phyloP scores from a whole-genome alignment of 1,140 invertebrate species.

The Solenopsis fugax region DNA sequence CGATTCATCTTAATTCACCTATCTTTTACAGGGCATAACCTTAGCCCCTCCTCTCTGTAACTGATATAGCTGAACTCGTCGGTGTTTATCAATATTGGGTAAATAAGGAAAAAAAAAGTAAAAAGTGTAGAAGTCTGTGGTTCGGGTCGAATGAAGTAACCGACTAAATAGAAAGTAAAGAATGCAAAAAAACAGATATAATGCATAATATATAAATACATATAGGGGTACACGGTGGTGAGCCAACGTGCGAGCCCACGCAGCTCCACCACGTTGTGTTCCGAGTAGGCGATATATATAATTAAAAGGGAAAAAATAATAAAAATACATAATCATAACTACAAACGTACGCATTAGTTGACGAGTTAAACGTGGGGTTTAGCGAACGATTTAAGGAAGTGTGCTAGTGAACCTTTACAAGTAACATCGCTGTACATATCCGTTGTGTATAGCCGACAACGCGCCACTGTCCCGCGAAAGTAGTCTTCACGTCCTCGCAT shows the following conservation, averaged over 20 bases:
- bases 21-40: conserved; percentile 42
- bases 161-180: conserved; percentile 76
- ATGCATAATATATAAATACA: conserved; percentile 69
- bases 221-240: conserved; percentile 74
- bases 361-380: conserved; percentile 67
- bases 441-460: conserved; percentile 70
- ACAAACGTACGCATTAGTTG: conserved; percentile 79
- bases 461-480: conserved; percentile 64
- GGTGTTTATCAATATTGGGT: conserved; percentile 74
- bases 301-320: conserved; percentile 69
- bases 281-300: conserved; percentile 81
- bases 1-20: conserved; percentile 36
- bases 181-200: conserved; percentile 64
- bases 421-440: conserved; percentile 75
- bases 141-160: conserved; percentile 71
- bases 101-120: conserved; percentile 59
- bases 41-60: conserved; percentile 69
- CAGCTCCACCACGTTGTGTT: conserved; percentile 85
- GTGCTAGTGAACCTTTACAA: conserved; percentile 70
- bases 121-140: conserved; percentile 68
- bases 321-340: conserved; percentile 84
- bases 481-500: conserved; percentile 59
- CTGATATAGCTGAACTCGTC: conserved; percentile 69
- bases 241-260: conserved; percentile 84
- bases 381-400: conserved; percentile 66